These are phyloP conservation scores for Megalops cyprinoides DNA, from an alignment of 2,797 vertebrate genomes.

Conservation along the genomic window DNA sequence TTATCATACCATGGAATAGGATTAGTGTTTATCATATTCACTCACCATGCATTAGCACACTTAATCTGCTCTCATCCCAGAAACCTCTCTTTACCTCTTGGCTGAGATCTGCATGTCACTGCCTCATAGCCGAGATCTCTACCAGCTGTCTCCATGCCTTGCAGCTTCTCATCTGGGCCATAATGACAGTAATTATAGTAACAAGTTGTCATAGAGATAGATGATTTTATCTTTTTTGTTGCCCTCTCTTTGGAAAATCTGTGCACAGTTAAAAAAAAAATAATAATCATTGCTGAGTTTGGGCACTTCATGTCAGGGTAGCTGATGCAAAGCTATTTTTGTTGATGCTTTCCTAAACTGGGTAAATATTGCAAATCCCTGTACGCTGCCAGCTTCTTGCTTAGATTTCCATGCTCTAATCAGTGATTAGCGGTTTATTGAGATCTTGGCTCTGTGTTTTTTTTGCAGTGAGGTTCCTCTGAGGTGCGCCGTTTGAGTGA, in stretches of 20 bases:
- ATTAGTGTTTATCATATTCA: constrained; percentile 53
- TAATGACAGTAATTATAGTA: constrained; percentile 12
- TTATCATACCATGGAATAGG: constrained; percentile 43
- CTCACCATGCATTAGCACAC: constrained; percentile 32
- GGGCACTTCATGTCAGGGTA: too few species aligned
- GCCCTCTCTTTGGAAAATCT: too few species aligned
- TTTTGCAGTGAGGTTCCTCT: not conserved
- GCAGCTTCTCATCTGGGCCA: not conserved
- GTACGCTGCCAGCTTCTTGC: not conserved
- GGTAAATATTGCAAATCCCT: not conserved
- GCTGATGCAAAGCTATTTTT: too few species aligned
- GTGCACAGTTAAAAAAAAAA: too few species aligned
- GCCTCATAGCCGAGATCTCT: not conserved
- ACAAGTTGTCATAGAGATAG: not conserved
- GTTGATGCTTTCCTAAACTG: not conserved
- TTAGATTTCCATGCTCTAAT: constrained; percentile 1
- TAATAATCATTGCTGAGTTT: not conserved
- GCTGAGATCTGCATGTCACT: not conserved
- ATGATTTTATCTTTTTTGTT: not conserved
- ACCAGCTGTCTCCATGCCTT: not conserved
- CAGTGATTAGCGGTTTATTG: not conserved
- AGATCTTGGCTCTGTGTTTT: not conserved
- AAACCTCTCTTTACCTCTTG: not conserved
- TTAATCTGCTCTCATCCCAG: constrained; percentile 23
- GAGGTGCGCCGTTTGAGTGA: not conserved